Percentiles rank a stretch among this genome's conserved stretches.
phyloP scores from a whole-genome alignment of 2,113 vertebrate species.

The Arothron firmamentum region DNA sequence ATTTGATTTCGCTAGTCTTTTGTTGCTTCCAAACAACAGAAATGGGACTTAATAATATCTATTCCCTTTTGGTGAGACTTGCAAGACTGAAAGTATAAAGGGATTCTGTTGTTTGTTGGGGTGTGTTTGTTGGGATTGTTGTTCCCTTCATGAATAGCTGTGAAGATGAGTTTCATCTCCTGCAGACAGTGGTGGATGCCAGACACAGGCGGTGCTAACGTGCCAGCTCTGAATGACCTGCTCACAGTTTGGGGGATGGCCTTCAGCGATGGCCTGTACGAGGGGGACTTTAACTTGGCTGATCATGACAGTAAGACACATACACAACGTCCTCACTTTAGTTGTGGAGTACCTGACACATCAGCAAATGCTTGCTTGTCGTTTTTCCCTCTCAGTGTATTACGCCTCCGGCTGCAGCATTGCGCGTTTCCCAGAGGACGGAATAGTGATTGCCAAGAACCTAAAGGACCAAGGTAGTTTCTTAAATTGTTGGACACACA shows the following conservation, averaged over 20 bases:
- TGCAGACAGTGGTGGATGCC: constrained; percentile 99
- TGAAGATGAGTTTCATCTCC: neutral
- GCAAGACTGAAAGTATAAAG: too few relatives aligned
- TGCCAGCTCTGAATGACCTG: constrained; percentile 94
- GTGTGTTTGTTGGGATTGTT: too few relatives aligned
- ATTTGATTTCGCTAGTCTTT: too few relatives aligned
- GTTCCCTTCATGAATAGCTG: neutral
- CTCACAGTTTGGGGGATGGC: constrained; percentile 98
- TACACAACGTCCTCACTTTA: neutral
- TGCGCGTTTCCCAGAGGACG: constrained; percentile 92
- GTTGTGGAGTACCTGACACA: neutral
- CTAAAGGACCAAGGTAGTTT: constrained; percentile 95
- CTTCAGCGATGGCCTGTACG: constrained; percentile 94
- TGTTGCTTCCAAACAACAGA: too few relatives aligned
- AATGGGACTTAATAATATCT: too few relatives aligned
- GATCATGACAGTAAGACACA: constrained; percentile 92
- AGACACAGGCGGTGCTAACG: constrained; percentile 94
- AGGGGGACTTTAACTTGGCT: constrained; percentile 93
- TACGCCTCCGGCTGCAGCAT: constrained; percentile 98
- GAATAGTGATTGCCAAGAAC: constrained; percentile 91
- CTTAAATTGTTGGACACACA: too few relatives aligned
- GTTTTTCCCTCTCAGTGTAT: constrained; percentile 80
- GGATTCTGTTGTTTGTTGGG: too few relatives aligned
- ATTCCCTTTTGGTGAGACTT: too few relatives aligned
- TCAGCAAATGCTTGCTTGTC: neutral